These are phyloP conservation scores for Sebastes wilsoni DNA, from an alignment of 2,797 vertebrate species.

Conservation along the genomic window DNA sequence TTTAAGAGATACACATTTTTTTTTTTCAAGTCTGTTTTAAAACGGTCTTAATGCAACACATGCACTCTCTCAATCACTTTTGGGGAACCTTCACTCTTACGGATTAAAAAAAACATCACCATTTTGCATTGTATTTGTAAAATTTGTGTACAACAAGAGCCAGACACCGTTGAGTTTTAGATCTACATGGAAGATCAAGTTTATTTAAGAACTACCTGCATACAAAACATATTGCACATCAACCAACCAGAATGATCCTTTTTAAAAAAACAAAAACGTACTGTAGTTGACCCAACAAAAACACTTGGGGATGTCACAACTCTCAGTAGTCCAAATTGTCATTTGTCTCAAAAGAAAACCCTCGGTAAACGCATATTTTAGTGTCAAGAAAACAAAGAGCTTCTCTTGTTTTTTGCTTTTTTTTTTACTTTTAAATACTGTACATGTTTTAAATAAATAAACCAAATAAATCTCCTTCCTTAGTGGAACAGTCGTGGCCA, in stretches of 20 bases:
- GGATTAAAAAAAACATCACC: background rate
- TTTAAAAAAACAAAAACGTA: constrained; percentile 90
- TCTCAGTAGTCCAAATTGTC: constrained; percentile 95
- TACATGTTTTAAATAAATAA: constrained; percentile 98
- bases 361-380: constrained; percentile 89
- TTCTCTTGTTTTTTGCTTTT: constrained; percentile 85
- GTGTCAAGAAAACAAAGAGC: constrained; percentile 93
- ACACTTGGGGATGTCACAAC: constrained; percentile 93
- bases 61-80: background rate
- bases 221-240: constrained; percentile 99
- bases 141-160: background rate
- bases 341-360: constrained; percentile 84
- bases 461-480: constrained; percentile 94
- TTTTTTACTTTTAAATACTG: constrained; percentile 96
- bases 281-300: constrained; percentile 92
- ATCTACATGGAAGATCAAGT: constrained; percentile 97
- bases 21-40: background rate
- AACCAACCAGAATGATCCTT: constrained; percentile 96
- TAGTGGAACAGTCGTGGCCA: constrained; percentile 93
- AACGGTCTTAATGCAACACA: background rate
- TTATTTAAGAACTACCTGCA: constrained; percentile 99
- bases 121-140: background rate
- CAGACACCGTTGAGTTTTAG: constrained; percentile 47
- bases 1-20: background rate
- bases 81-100: background rate